Percentiles rank a stretch among this genome's conserved stretches.
phyloP scores from a whole-genome alignment of 2,797 vertebrate species.

The Remorina albescens region DNA sequence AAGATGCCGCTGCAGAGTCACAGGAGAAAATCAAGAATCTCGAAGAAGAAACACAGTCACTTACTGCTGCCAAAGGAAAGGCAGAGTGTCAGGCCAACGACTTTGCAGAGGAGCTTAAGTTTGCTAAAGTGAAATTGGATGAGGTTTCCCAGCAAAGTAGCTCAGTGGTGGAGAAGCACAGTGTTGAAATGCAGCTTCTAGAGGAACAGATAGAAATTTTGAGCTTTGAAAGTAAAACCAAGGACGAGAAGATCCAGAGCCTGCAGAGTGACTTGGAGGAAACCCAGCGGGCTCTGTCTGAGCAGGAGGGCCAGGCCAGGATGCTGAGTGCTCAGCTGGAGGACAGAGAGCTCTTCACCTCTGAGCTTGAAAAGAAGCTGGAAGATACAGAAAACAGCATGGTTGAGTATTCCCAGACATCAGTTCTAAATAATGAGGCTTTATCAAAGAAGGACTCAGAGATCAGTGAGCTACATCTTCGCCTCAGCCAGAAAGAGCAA shows the following conservation, averaged over 20 bases:
- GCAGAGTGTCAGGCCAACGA: conserved; percentile 76
- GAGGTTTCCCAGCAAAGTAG: conserved; percentile 78
- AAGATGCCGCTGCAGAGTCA: conserved; percentile 80
- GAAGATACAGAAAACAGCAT: conserved; percentile 78
- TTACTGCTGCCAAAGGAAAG: conserved; percentile 83
- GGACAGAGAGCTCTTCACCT: conserved; percentile 79
- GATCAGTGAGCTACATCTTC: conserved; percentile 83
- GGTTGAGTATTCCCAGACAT: conserved; percentile 83
- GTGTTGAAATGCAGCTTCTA: conserved; percentile 79
- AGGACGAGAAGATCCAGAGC: conserved; percentile 88
- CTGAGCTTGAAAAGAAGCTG: conserved; percentile 80
- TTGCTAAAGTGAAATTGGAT: conserved; percentile 78
- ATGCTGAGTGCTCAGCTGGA: conserved; percentile 86
- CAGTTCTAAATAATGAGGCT: conserved; percentile 76
- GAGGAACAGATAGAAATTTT: conserved; percentile 90
- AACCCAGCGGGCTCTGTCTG: conserved; percentile 77
- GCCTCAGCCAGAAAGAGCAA: conserved; percentile 86
- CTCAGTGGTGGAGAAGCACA: conserved; percentile 78
- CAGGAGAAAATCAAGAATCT: conserved; percentile 80
- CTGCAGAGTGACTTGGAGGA: conserved; percentile 88
- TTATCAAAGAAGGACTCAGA: conserved; percentile 82
- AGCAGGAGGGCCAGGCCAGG: conserved; percentile 83
- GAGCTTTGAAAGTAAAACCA: conserved; percentile 82
- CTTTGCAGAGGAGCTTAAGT: conserved; percentile 79
- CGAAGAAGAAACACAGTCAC: conserved; percentile 67